These are phyloP conservation scores for Porites cylindrica DNA, from an alignment of 92 coral and sea anemone genomes.

Conservation along the genomic window DNA sequence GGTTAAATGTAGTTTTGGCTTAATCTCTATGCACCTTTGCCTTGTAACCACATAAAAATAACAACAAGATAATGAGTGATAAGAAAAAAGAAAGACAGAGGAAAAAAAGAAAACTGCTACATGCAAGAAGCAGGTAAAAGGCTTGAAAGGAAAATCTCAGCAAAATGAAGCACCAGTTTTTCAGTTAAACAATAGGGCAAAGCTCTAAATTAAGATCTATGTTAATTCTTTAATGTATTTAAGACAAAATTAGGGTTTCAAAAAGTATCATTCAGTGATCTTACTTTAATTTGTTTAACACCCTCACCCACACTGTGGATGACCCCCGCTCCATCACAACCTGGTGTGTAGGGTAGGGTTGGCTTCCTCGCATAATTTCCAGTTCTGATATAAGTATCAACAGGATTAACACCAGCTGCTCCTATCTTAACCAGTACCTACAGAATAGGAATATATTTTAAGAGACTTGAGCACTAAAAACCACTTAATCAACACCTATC, in stretches of 20 bases:
- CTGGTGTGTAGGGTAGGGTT: conserved; percentile 91
- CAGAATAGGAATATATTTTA: not conserved
- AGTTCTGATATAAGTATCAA: conserved; percentile 94
- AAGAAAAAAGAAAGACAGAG: not conserved
- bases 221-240: too few relatives aligned
- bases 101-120: not conserved
- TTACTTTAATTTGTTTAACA: conserved; percentile 80
- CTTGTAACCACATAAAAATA: not conserved
- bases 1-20: not conserved
- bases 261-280: not conserved
- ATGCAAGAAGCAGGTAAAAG: too few relatives aligned
- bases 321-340: conserved; percentile 93
- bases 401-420: conserved; percentile 97
- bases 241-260: too few relatives aligned
- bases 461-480: too few relatives aligned
- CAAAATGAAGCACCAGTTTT: too few relatives aligned
- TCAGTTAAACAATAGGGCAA: too few relatives aligned
- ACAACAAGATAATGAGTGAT: too few relatives aligned
- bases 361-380: conserved; percentile 94
- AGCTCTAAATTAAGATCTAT: too few relatives aligned
- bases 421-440: conserved; percentile 82
- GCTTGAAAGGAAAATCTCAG: too few relatives aligned
- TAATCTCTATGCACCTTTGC: not conserved
- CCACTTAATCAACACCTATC: too few relatives aligned
- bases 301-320: conserved; percentile 85